Conservation (phyloP, 1,140 invertebrate genomes). For the Pogonus chalceus region DNA sequence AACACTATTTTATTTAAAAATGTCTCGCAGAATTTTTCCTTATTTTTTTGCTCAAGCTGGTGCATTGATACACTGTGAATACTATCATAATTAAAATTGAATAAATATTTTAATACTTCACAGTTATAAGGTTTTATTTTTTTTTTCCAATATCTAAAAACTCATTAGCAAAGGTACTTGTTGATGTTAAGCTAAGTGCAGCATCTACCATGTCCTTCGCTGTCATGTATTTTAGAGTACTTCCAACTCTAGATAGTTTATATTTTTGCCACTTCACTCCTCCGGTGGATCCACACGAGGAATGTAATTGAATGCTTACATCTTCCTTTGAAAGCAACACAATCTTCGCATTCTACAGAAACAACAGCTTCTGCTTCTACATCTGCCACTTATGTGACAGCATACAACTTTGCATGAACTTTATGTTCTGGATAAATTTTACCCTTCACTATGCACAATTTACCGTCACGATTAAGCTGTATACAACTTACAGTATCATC, state of each 20-base stretch:
- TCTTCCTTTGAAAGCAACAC: slow-evolving; percentile 19
- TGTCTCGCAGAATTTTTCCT: too few relatives aligned
- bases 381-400: slow-evolving; percentile 16
- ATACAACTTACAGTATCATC: slow-evolving; percentile 27
- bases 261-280: slow-evolving; percentile 20
- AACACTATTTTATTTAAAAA: neutral
- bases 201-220: neutral
- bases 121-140: too few relatives aligned
- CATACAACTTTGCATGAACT: slow-evolving; percentile 18
- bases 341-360: slow-evolving; percentile 21
- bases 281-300: slow-evolving; percentile 19
- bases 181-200: neutral
- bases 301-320: slow-evolving; percentile 22
- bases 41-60: too few relatives aligned
- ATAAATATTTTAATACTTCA: too few relatives aligned
- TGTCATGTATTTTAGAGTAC: slow-evolving; percentile 13
- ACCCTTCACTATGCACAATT: slow-evolving; percentile 21
- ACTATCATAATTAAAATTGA: too few relatives aligned
- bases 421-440: slow-evolving; percentile 24
- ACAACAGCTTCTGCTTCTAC: slow-evolving; percentile 18
- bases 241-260: slow-evolving; percentile 15
- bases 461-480: slow-evolving; percentile 17
- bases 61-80: too few relatives aligned
- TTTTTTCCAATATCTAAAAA: slow-evolving; percentile 6
- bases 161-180: neutral